These are phyloP conservation scores for Columbina picui DNA, from an alignment of 2,113 vertebrate genomes.

Conservation along the genomic window DNA sequence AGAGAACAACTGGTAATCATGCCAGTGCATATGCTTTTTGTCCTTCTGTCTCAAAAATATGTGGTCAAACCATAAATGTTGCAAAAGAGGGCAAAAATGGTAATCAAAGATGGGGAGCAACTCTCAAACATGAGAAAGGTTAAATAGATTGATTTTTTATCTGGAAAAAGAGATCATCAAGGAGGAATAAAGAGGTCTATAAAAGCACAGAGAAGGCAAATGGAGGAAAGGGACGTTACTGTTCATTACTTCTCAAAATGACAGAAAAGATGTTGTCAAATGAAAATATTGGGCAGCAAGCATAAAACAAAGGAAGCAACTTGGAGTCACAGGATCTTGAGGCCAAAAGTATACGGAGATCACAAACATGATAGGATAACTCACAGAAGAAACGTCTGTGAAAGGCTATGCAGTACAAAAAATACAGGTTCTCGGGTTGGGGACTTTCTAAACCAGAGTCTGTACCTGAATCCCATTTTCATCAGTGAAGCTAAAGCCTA, in stretches of 20 bases:
- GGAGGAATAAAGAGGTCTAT: background rate
- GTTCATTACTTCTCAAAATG: background rate
- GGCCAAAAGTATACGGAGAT: background rate
- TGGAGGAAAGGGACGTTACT: background rate
- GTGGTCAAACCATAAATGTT: background rate
- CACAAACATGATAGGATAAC: background rate
- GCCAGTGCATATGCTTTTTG: background rate
- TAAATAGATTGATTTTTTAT: background rate
- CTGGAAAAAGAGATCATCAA: background rate
- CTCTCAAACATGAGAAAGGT: accelerated
- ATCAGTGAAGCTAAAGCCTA: background rate
- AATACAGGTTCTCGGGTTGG: accelerated
- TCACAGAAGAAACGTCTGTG: background rate
- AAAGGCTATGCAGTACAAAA: background rate
- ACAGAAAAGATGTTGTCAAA: background rate
- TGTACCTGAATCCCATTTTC: background rate
- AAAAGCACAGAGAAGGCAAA: background rate
- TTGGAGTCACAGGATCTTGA: background rate
- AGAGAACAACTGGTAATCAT: background rate
- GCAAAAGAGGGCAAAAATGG: background rate
- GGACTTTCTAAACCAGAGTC: background rate
- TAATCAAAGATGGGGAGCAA: background rate
- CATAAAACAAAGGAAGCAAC: background rate
- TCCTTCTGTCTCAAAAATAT: background rate
- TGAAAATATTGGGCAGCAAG: background rate